Percentiles rank a stretch among this genome's conserved stretches.
Evolutionary conservation across 1,140 invertebrate species (phyloP).

Genomic region (Phymastichus coffea): DNA sequence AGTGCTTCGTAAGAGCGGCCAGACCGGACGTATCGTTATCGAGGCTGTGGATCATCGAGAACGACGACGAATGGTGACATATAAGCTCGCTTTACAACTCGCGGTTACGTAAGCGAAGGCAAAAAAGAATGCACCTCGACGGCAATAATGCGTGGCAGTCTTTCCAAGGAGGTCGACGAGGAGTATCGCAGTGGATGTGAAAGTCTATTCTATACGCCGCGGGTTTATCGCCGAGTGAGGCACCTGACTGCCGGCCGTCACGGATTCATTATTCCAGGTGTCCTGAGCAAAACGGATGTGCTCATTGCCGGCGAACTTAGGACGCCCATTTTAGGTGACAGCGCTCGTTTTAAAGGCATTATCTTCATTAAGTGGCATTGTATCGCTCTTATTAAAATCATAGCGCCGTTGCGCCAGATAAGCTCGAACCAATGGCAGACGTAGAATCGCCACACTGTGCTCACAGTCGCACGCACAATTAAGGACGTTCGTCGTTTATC

Average conservation of each 20-base stretch:
- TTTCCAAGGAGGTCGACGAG: background rate
- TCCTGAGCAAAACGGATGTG: slow-evolving; percentile 28
- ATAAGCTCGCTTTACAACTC: too few relatives aligned
- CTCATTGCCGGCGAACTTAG: slow-evolving; percentile 31
- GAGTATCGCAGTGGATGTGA: slow-evolving; percentile 26
- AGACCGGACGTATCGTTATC: slow-evolving; percentile 24
- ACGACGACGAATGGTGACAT: slow-evolving; percentile 11
- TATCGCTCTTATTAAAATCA: too few relatives aligned
- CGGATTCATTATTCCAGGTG: slow-evolving; percentile 32
- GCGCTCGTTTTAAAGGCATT: background rate
- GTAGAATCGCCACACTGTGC: too few relatives aligned
- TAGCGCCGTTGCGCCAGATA: too few relatives aligned
- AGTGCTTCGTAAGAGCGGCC: slow-evolving; percentile 17
- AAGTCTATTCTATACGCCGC: slow-evolving; percentile 27
- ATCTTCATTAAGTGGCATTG: too few relatives aligned
- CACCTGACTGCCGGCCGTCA: slow-evolving; percentile 29
- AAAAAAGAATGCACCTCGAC: too few relatives aligned
- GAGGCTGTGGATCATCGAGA: slow-evolving; percentile 27
- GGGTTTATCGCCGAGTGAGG: slow-evolving; percentile 28
- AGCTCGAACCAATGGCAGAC: too few relatives aligned
- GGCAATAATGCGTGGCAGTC: background rate
- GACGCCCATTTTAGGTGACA: slow-evolving; percentile 30
- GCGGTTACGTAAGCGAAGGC: too few relatives aligned
- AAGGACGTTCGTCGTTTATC: too few relatives aligned
- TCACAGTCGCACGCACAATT: too few relatives aligned